phyloP scores from a whole-genome alignment of 1,140 invertebrate species.

The Bombus pyrosoma region DNA sequence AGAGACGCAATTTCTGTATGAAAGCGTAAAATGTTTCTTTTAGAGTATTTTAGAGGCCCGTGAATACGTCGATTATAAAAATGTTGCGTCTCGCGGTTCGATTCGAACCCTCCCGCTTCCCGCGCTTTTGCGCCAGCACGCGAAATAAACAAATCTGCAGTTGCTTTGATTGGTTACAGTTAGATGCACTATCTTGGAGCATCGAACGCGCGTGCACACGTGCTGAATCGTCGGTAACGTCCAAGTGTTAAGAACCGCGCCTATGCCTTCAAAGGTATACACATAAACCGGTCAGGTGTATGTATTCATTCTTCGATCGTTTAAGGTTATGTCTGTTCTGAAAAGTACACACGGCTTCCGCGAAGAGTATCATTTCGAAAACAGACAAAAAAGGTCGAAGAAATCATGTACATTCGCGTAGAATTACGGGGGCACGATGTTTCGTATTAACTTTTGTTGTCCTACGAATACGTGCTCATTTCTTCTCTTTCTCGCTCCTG shows the following conservation, averaged over 20 bases:
- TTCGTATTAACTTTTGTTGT: constrained; percentile 50
- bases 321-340: constrained; percentile 45
- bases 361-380: constrained; percentile 16
- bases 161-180: constrained; percentile 12
- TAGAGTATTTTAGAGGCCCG: background rate
- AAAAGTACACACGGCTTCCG: background rate
- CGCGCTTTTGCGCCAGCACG: background rate
- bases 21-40: background rate
- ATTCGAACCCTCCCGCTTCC: background rate
- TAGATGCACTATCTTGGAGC: background rate
- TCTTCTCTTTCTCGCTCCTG: background rate
- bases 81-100: background rate
- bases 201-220: constrained; percentile 29
- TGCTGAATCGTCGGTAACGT: constrained; percentile 5
- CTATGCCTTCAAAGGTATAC: background rate
- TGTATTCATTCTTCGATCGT: background rate
- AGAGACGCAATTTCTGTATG: constrained; percentile 7
- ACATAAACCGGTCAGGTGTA: background rate
- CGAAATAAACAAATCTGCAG: constrained; percentile 30
- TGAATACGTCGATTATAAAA: background rate
- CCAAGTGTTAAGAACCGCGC: constrained; percentile 26
- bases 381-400: constrained; percentile 3
- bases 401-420: constrained; percentile 43
- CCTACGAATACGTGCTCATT: constrained; percentile 12
- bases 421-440: constrained; percentile 37